phyloP scores from a whole-genome alignment of 2,113 vertebrate genomes.

The Serilophus lunatus region DNA sequence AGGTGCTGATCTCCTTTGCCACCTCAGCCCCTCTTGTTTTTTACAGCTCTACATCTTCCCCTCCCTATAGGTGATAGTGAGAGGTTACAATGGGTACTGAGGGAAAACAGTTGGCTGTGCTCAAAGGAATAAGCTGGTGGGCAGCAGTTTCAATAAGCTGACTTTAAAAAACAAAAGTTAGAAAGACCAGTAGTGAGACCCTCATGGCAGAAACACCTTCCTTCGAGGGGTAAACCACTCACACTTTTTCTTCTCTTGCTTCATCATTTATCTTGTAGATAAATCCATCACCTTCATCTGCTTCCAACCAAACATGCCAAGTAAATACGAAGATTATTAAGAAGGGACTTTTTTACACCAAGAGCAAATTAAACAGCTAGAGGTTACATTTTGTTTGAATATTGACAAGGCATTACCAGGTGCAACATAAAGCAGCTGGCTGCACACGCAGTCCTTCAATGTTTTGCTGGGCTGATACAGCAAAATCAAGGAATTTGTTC shows the following conservation, averaged over 20 bases:
- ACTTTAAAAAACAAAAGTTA: background rate
- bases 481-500: background rate
- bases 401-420: background rate
- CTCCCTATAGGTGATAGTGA: accelerated
- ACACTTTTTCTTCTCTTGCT: background rate
- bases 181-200: background rate
- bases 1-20: background rate
- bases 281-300: background rate
- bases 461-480: background rate
- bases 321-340: background rate
- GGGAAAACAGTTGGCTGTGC: background rate
- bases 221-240: accelerated
- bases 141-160: background rate
- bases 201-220: background rate
- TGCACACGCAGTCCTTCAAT: background rate
- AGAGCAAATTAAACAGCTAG: background rate
- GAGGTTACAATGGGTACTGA: background rate
- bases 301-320: background rate
- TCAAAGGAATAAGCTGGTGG: background rate
- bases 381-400: background rate
- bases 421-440: background rate
- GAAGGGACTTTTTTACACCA: background rate
- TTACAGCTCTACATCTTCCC: background rate
- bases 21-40: accelerated
- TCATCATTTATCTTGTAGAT: background rate